phyloP scores from a whole-genome alignment of 2,797 vertebrate species.

The Odontamblyopus rebecca region DNA sequence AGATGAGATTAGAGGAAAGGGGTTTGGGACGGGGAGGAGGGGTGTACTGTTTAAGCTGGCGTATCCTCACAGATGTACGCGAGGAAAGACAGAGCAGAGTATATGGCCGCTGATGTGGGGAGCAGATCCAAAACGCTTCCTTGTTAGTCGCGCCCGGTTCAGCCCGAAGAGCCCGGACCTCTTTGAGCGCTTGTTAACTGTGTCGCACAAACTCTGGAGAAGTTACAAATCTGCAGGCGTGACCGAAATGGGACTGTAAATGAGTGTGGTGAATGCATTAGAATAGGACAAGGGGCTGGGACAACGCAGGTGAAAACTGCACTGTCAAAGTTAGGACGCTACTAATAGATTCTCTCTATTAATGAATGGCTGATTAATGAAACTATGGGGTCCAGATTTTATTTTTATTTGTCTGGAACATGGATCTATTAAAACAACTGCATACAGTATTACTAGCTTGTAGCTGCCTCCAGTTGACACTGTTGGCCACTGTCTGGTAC shows the following conservation, averaged over 20 bases:
- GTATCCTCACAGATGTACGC: constrained; percentile 53
- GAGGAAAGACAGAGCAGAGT: constrained; percentile 47
- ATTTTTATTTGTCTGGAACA: no score
- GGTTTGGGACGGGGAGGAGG: constrained; percentile 68
- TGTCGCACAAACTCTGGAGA: constrained; percentile 29
- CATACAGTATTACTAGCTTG: no score
- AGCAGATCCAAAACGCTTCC: constrained; percentile 40
- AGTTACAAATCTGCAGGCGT: constrained; percentile 26
- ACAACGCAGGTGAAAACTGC: not conserved
- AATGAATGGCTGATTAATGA: no score
- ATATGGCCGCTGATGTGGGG: constrained; percentile 40
- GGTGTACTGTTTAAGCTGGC: constrained; percentile 71
- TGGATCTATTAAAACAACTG: no score
- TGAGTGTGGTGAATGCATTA: not conserved
- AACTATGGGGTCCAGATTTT: no score
- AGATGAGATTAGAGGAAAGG: constrained; percentile 78
- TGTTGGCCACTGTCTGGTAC: no score
- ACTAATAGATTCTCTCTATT: no score
- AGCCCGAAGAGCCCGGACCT: constrained; percentile 55
- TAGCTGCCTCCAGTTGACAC: no score
- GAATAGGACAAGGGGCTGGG: not conserved
- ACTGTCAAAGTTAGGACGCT: not conserved
- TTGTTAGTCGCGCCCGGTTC: constrained; percentile 60
- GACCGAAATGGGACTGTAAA: not conserved
- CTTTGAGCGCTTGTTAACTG: constrained; percentile 62